Conservation (phyloP, 1,140 invertebrate genomes). For the Ceratitis capitata region DNA sequence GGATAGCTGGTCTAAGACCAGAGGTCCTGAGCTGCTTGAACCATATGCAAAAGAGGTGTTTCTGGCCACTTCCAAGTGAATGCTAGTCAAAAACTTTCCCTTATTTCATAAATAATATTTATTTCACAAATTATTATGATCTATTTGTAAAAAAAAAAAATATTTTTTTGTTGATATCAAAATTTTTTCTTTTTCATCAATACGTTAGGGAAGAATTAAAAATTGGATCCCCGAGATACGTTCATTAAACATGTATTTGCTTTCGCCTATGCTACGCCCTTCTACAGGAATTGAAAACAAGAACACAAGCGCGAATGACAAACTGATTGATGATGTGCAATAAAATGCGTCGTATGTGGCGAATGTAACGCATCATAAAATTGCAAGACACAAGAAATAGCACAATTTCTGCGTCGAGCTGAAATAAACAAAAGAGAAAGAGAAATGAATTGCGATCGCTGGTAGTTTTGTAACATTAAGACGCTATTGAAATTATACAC, state of each 20-base stretch:
- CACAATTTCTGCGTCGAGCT: not conserved
- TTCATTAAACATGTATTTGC: not conserved
- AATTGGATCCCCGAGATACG: not conserved
- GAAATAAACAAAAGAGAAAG: not conserved
- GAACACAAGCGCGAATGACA: conserved; percentile 14
- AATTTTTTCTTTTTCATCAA: too few relatives aligned
- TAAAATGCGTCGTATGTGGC: conserved; percentile 41
- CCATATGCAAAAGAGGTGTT: too few relatives aligned
- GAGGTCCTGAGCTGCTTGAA: too few relatives aligned
- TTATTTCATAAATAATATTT: too few relatives aligned
- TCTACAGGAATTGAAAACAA: not conserved
- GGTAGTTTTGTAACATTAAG: not conserved
- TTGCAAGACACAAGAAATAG: not conserved
- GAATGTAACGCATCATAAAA: conserved; percentile 41
- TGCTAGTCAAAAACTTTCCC: too few relatives aligned
- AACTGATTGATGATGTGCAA: conserved; percentile 41
- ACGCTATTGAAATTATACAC: too few relatives aligned
- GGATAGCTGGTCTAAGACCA: too few relatives aligned
- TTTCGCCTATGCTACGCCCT: not conserved
- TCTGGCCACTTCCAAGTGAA: too few relatives aligned
- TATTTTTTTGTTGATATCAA: too few relatives aligned
- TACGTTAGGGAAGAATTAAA: not conserved
- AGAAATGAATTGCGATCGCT: not conserved
- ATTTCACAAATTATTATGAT: too few relatives aligned
- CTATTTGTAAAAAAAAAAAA: too few relatives aligned